Conservation (phyloP, 2,888 invertebrate genomes). For the Calliopum simillimum region DNA sequence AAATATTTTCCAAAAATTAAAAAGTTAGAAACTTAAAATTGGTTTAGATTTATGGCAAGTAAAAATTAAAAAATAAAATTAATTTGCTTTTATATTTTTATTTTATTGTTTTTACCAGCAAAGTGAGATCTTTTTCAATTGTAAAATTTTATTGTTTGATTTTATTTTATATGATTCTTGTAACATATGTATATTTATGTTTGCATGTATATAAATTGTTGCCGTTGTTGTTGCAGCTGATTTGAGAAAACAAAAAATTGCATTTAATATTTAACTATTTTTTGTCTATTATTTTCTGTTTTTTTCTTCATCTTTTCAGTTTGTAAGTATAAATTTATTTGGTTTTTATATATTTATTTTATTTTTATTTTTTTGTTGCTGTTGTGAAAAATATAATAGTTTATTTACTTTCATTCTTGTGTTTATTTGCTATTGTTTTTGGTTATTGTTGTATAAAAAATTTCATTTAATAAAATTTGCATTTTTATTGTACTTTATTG, state of each 20-base stretch:
- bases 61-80: conserved; percentile 10
- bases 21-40: conserved; percentile 9
- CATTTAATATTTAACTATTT: conserved; percentile 40
- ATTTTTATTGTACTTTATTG: conserved; percentile 35
- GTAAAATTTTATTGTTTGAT: conserved; percentile 5
- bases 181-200: conserved; percentile 27
- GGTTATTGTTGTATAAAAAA: conserved; percentile 25
- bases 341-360: not conserved
- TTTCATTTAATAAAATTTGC: conserved; percentile 38
- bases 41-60: conserved; percentile 39
- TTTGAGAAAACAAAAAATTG: conserved; percentile 46
- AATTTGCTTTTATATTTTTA: conserved; percentile 41
- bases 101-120: conserved; percentile 46
- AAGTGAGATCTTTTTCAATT: conserved; percentile 46
- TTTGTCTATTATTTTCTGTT: conserved; percentile 32
- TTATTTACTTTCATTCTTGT: conserved; percentile 5
- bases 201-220: conserved; percentile 21
- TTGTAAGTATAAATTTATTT: conserved; percentile 28
- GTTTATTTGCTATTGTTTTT: conserved; percentile 33
- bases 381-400: not conserved
- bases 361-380: not conserved
- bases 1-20: too few species aligned
- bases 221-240: conserved; percentile 29
- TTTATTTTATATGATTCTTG: conserved; percentile 17
- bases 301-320: too few species aligned